Evolutionary conservation across 2,113 vertebrate genomes (phyloP).

Genomic region (Myanophis thanlyinensis): DNA sequence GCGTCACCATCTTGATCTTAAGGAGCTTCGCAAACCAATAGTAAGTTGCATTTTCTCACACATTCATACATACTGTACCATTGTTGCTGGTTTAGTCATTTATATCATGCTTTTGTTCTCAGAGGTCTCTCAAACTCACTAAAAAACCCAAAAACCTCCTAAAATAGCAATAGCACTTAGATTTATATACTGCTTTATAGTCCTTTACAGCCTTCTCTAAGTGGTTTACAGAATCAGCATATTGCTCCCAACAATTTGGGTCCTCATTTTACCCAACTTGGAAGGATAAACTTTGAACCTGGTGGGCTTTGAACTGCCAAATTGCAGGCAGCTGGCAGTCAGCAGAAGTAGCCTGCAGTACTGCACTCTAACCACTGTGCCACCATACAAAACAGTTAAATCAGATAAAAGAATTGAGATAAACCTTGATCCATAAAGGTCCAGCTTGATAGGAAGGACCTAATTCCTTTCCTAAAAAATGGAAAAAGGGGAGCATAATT

Average conservation of each 20-base stretch:
- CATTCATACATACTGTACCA: neutral
- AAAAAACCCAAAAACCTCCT: neutral
- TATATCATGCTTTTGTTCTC: neutral
- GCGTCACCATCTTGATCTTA: neutral
- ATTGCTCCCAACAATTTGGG: too few species aligned
- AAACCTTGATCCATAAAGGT: neutral
- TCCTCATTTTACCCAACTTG: too few species aligned
- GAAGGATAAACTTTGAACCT: too few species aligned
- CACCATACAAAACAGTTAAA: neutral
- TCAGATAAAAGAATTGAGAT: neutral
- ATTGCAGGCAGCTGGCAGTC: too few species aligned
- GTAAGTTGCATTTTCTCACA: neutral
- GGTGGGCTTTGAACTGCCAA: too few species aligned
- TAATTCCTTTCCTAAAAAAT: neutral
- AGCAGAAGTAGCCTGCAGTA: too few species aligned
- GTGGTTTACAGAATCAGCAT: too few species aligned
- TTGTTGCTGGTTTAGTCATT: neutral
- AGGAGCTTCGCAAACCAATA: neutral
- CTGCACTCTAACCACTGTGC: too few species aligned
- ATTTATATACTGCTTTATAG: too few species aligned
- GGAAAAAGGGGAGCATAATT: neutral
- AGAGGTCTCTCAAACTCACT: neutral
- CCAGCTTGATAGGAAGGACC: neutral
- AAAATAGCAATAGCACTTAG: too few species aligned
- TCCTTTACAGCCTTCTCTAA: too few species aligned